Evolutionary conservation across 2,113 vertebrate genomes (phyloP).

Genomic region (Callospermophilus lateralis): DNA sequence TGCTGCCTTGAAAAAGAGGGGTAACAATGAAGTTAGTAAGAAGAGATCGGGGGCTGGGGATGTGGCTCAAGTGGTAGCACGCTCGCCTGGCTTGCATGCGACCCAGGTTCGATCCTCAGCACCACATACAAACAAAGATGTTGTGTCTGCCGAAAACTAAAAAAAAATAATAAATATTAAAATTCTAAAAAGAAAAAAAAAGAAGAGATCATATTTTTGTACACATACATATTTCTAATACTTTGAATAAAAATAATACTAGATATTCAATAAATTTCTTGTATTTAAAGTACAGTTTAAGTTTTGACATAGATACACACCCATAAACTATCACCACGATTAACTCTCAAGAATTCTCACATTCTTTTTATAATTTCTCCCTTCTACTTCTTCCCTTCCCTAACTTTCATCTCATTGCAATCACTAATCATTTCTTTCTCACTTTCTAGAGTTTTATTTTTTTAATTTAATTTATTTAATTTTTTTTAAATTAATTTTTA

Average conservation of each 20-base stretch:
- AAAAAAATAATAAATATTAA: too few species aligned
- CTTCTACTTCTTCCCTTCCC: not conserved
- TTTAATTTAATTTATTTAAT: too few species aligned
- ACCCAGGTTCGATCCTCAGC: too few species aligned
- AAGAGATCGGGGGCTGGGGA: not conserved
- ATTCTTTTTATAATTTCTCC: not conserved
- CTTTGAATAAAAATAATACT: not conserved
- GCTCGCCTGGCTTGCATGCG: too few species aligned
- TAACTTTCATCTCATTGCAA: not conserved
- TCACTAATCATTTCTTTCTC: not conserved
- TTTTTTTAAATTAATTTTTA: too few species aligned
- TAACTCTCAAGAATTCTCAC: not conserved
- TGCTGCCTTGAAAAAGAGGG: not conserved
- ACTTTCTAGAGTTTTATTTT: constrained; percentile 36
- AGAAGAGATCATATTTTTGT: not conserved
- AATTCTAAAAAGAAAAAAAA: too few species aligned
- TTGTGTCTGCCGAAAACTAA: too few species aligned
- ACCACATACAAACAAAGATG: too few species aligned
- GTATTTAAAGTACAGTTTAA: not conserved
- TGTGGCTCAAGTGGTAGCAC: too few species aligned
- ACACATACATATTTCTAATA: not conserved
- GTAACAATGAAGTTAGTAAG: not conserved
- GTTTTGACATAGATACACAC: not conserved
- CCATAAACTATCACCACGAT: not conserved
- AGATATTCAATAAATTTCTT: not conserved